A percentile compares a stretch with the other conserved stretches of the same genome.
These are phyloP conservation scores for Eulemur rubriventer DNA, from an alignment of 2,797 vertebrate species.

Conservation along the genomic window DNA sequence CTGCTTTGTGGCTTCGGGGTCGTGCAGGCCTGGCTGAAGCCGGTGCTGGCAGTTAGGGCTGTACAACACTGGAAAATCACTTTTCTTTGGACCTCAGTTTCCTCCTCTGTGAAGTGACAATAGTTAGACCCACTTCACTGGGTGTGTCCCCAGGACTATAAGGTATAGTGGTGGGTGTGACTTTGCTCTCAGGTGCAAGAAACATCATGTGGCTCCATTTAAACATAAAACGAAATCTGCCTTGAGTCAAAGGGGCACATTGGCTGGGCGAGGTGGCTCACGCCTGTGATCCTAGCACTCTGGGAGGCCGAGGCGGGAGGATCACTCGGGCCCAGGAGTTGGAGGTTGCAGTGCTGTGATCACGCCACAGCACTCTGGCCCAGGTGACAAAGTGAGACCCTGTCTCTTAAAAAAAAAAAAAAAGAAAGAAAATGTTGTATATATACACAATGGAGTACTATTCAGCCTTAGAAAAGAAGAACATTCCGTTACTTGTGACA, in stretches of 20 bases:
- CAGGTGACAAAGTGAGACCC: no score
- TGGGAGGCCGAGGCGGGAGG: no score
- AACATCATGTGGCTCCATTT: neutral
- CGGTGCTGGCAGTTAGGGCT: neutral
- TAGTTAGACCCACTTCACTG: neutral
- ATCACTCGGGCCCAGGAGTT: neutral
- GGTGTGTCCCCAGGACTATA: neutral
- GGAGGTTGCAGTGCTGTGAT: neutral
- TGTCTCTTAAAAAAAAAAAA: no score
- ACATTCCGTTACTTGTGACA: no score
- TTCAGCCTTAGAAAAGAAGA: no score
- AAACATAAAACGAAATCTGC: neutral
- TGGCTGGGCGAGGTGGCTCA: no score
- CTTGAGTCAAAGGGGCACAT: no score
- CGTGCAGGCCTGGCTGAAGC: neutral
- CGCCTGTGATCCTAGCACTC: no score
- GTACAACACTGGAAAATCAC: no score
- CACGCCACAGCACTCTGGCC: no score
- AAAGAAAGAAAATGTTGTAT: no score
- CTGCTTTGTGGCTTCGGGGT: neutral
- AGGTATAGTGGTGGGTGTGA: neutral
- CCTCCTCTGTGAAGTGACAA: neutral
- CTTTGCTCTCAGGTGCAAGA: neutral
- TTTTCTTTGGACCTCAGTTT: neutral
- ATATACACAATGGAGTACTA: no score